A percentile compares a stretch with the other conserved stretches of the same genome.
phyloP scores from a whole-genome alignment of 2,113 vertebrate species.

The Vidua chalybeata region DNA sequence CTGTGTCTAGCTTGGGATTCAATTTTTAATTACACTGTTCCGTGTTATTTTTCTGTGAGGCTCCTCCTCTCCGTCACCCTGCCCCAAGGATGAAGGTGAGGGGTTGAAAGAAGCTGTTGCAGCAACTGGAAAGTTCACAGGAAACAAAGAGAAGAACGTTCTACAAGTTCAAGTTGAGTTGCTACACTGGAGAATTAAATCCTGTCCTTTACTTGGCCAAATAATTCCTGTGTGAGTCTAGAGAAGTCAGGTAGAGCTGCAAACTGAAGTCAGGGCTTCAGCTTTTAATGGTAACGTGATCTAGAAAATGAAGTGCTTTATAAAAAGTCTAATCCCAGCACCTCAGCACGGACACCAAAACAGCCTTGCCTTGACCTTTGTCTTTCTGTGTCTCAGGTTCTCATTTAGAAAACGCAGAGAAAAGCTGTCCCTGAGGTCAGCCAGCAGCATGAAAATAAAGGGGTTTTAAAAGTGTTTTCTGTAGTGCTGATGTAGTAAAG shows the following conservation, averaged over 20 bases:
- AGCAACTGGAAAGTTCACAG: neutral
- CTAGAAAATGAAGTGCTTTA: slow-evolving; percentile 22
- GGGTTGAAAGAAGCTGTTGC: neutral
- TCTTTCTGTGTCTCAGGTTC: neutral
- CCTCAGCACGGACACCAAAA: neutral
- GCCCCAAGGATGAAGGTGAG: neutral
- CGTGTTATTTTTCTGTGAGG: neutral
- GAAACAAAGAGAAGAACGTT: neutral
- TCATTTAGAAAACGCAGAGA: neutral
- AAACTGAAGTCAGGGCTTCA: slow-evolving; percentile 15
- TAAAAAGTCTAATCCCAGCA: neutral
- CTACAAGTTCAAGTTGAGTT: neutral
- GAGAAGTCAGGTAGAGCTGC: neutral
- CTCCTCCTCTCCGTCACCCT: neutral
- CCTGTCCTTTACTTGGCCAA: neutral
- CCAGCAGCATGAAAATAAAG: neutral
- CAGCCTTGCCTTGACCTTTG: neutral
- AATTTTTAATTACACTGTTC: neutral
- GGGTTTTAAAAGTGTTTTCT: neutral
- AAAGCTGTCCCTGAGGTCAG: neutral
- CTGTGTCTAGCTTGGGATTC: neutral
- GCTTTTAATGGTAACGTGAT: neutral
- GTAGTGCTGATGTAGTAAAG: neutral
- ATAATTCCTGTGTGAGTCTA: neutral
- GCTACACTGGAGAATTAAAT: neutral